phyloP scores from a whole-genome alignment of 2,888 invertebrate species.

The Chesias legatella region DNA sequence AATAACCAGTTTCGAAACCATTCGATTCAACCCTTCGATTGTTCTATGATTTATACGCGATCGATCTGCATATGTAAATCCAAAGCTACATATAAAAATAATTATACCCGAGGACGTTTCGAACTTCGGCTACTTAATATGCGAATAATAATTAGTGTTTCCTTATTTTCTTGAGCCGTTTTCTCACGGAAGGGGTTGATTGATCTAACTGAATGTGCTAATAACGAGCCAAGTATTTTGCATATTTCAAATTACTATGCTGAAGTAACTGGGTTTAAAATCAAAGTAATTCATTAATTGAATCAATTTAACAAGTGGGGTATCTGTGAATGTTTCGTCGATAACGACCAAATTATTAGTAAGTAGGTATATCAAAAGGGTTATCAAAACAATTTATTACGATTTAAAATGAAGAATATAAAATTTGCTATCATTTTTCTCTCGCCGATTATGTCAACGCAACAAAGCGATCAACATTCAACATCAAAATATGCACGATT shows the following conservation, averaged over 20 bases:
- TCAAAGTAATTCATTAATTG: conserved; percentile 2
- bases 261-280: conserved; percentile 16
- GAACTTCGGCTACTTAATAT: conserved; percentile 60
- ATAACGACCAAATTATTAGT: background rate
- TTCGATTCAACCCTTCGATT: conserved; percentile 54
- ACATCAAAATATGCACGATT: conserved; percentile 45
- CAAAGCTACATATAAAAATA: conserved; percentile 45
- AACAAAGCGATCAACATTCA: conserved; percentile 37
- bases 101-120: conserved; percentile 48
- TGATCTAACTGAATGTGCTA: conserved; percentile 47
- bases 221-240: conserved; percentile 25
- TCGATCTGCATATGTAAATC: conserved; percentile 72
- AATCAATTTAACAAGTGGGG: too few species aligned
- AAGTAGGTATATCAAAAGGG: conserved; percentile 1
- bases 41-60: conserved; percentile 77
- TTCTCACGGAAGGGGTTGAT: conserved; percentile 74
- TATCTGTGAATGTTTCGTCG: background rate
- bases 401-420: conserved; percentile 18
- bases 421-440: conserved; percentile 28
- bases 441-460: conserved; percentile 35
- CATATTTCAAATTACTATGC: conserved; percentile 20
- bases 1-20: conserved; percentile 55
- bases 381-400: conserved; percentile 22
- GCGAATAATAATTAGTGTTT: conserved; percentile 76
- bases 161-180: conserved; percentile 58